These are phyloP conservation scores for Eucidaris tribuloides DNA, from an alignment of 35 echinoderm and acorn worm genomes.

Conservation along the genomic window DNA sequence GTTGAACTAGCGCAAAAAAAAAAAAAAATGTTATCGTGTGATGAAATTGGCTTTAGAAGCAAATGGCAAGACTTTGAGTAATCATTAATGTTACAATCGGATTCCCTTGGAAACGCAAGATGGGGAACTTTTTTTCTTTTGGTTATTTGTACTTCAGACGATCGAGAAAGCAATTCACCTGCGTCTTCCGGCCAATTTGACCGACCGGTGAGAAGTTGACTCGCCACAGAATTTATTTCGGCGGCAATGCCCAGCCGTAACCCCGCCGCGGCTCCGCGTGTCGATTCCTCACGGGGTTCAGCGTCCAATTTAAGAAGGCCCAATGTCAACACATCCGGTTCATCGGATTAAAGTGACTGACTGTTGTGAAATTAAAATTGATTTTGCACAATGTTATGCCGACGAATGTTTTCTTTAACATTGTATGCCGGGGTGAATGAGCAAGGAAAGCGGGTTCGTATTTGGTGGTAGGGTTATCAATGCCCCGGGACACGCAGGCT, in stretches of 20 bases:
- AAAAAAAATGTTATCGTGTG: too few species aligned
- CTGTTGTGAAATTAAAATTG: constrained; percentile 41
- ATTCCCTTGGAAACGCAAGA: too few species aligned
- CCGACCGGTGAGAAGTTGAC: neutral
- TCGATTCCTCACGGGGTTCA: constrained; percentile 6
- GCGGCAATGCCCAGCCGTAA: constrained; percentile 23
- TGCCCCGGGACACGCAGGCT: neutral
- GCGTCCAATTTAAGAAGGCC: constrained; percentile 11
- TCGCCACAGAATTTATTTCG: neutral
- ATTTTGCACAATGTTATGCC: constrained; percentile 37
- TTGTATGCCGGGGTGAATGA: neutral
- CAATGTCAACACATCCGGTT: constrained; percentile 35
- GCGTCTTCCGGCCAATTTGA: constrained; percentile 6
- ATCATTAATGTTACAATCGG: too few species aligned
- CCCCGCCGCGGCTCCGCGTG: constrained; percentile 8
- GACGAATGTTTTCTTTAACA: constrained; percentile 30
- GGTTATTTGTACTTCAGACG: too few species aligned
- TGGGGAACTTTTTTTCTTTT: too few species aligned
- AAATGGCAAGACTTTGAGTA: too few species aligned
- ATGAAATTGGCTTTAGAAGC: too few species aligned
- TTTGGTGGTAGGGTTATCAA: neutral
- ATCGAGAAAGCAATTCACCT: constrained; percentile 9
- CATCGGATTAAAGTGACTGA: constrained; percentile 24
- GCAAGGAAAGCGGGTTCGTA: neutral
- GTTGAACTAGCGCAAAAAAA: too few species aligned